Evolutionary conservation across 2,113 vertebrate genomes (phyloP), one percentile per base, ranked within the genome.

Genomic region (Cynoglossus semilaevis): DNA sequence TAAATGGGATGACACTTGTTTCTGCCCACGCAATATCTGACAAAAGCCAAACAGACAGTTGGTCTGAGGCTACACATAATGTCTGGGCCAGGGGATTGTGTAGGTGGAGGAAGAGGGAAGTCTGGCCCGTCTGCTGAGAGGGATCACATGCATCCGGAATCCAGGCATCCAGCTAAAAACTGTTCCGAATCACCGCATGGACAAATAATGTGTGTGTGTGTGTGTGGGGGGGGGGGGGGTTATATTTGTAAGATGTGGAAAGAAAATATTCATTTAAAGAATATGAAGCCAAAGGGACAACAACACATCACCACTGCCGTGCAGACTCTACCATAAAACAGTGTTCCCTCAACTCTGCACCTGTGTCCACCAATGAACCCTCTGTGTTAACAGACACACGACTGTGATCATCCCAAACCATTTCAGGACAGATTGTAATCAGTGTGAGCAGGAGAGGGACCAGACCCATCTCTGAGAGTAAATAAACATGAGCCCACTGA

Each of bases 1-100:
- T 53, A 59, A 69, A 70, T 67, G 62, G 68, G 50, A 35, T 46
- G 61, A 58, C 50, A 51, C 51, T 64, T 68, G 22, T 67, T 67
- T 62, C 55, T 49, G 51, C 70, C 71, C 55, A 53, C 52, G 29
- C 55, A 55, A 51, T 45, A 55, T 58, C 55, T 46, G 48, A 58
- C 53, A 73, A 37, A 50, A 47, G 22, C 58, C 49, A 45, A 52
- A 22, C 16, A 71, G 34, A 43, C 61, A 49, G 65, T 70, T 29
- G 15, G 76, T 74, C n/a, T n/a, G 19, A 58, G 1, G 44, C 41
- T 50, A 29, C 58, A 49, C 64, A 72, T 68, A 53, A 62, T 45
- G 55, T 58, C 43, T 46, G 52, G 36, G 22, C n/a, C 50, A 48
- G 16, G 62, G 65, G 35, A 77, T 67, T 13, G 49, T 41, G 72